Conservation (phyloP, 2,888 invertebrate species). For the Clitarchus hookeri region DNA sequence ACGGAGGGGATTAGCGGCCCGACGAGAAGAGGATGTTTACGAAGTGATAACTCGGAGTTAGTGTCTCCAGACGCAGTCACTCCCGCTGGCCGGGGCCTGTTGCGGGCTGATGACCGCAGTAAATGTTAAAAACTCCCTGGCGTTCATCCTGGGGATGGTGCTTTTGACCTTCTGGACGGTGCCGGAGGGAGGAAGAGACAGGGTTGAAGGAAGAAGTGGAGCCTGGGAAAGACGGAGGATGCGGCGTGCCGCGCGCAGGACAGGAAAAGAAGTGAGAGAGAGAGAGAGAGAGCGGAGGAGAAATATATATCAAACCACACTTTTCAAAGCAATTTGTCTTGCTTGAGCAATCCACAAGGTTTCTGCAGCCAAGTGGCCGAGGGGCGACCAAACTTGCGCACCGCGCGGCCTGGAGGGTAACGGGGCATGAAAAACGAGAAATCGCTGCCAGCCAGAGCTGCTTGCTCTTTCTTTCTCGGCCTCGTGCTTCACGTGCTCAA, state of each 20-base stretch:
- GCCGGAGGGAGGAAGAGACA: not conserved
- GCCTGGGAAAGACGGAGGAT: not conserved
- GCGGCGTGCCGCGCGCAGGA: not conserved
- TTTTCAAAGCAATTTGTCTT: slow-evolving; percentile 14
- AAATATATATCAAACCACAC: slow-evolving; percentile 14
- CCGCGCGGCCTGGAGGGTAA: not conserved
- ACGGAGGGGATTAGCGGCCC: not conserved
- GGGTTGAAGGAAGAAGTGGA: not conserved
- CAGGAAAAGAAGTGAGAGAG: not conserved
- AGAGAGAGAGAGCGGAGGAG: not conserved
- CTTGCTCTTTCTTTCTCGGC: not conserved
- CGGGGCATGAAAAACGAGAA: not conserved
- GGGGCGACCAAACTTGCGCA: not conserved
- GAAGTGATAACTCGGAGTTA: not conserved
- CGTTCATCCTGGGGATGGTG: not conserved
- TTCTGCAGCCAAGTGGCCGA: not conserved
- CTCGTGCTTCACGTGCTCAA: no score
- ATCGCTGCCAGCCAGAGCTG: not conserved
- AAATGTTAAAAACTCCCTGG: not conserved
- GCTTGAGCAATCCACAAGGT: not conserved
- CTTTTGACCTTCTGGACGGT: not conserved
- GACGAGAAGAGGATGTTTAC: not conserved
- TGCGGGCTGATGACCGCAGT: not conserved
- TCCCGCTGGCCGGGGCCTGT: not conserved
- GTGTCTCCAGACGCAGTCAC: not conserved